Evolutionary conservation across 2,113 vertebrate species (phyloP), one percentile per base, ranked within the genome.

Genomic region (Microtus oregoni): DNA sequence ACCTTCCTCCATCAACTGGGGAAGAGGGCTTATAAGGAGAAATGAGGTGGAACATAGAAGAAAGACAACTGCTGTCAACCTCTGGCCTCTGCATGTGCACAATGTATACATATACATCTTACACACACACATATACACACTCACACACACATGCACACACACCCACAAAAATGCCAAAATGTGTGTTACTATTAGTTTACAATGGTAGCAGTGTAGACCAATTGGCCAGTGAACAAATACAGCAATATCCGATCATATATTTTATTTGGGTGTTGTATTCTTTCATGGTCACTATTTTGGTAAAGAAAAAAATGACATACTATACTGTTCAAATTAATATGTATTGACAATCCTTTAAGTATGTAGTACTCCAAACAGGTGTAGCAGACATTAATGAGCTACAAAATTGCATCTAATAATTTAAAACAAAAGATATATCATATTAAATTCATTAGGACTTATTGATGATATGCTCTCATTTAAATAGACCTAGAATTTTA

Each of bases 301-400:
- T 44, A 89, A 73, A 7, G 73, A 3, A 7, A 78, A 75, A 75
- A 86, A 58, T 83, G 17, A 50, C 19, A 81, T 28, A 7, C 22
- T 76, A 9, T 89, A 41, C 2, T 50, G 14, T 86, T 95, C 28
- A 89, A 77, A 82, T 75, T 90, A 79, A 78, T 82, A 91, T 85
- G 6, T 82, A 47, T 94, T 79, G 70, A 20, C 13, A 82, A 90
- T 72, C 4, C 24, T 91, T 68, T 52, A 94, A 61, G 13, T 22
- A 91, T 44, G 22, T 35, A 52, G 58, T 86, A 28, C 9, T 15
- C 88, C 2, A 38, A 44, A 55, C 0, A 73, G 81, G 28, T 77
- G 8, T 63, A 91, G 38, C 20, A 86, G 92, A 89, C 76, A 78
- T 86, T n/a, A 86, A 12, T 28, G 55, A 72, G 7, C 41, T 28